phyloP scores from a whole-genome alignment of 2,797 vertebrate species.

The Clangula hyemalis region DNA sequence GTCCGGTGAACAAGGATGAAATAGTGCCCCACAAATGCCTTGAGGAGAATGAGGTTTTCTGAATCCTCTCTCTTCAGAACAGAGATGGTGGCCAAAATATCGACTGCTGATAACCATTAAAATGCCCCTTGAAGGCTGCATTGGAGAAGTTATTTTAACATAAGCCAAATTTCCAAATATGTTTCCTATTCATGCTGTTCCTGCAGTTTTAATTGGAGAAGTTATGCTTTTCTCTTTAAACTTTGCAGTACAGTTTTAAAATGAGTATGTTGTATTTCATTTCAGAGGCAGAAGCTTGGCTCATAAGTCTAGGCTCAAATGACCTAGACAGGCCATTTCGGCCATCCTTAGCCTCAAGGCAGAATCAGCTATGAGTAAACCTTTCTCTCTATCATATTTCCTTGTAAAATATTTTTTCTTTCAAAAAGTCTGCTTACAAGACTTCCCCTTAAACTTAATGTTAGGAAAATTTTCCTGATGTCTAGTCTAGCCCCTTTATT shows the following conservation, averaged over 20 bases:
- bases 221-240: background rate
- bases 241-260: background rate
- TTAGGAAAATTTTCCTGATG: background rate
- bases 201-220: background rate
- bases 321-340: background rate
- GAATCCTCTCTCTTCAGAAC: background rate
- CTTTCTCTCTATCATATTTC: background rate
- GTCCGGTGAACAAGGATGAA: conserved; percentile 30
- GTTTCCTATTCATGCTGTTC: background rate
- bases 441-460: background rate
- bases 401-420: background rate
- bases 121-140: background rate
- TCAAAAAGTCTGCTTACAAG: background rate
- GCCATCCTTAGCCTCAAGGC: background rate
- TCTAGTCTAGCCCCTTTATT: background rate
- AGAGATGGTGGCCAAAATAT: background rate
- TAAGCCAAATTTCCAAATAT: background rate
- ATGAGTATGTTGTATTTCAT: background rate
- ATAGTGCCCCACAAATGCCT: background rate
- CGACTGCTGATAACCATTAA: background rate
- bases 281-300: conserved; percentile 2
- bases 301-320: background rate
- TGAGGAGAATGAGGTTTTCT: conserved; percentile 37
- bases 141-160: background rate
- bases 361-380: background rate